phyloP scores from a whole-genome alignment of 2,888 invertebrate genomes.

The Eurytoma adleriae region DNA sequence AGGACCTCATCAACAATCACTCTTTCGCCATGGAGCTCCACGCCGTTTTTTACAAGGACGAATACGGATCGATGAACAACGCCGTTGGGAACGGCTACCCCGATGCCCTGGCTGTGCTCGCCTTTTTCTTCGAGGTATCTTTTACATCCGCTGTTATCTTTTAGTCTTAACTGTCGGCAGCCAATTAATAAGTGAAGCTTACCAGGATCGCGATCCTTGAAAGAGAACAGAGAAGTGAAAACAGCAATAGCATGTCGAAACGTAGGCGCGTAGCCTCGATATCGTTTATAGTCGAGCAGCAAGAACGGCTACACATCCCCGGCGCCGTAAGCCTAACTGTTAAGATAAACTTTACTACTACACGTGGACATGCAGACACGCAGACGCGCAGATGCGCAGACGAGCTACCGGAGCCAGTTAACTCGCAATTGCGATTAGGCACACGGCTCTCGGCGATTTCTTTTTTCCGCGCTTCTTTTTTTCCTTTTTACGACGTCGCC shows the following conservation, averaged over 20 bases:
- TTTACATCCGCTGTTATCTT: neutral
- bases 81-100: conserved; percentile 81
- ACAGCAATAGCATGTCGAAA: neutral
- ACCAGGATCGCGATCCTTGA: conserved; percentile 13
- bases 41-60: conserved; percentile 85
- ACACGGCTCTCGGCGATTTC: neutral
- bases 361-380: no score
- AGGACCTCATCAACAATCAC: conserved; percentile 84
- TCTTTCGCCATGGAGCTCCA: conserved; percentile 87
- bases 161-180: no score
- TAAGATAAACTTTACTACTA: neutral
- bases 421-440: neutral
- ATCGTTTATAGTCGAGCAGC: neutral
- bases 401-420: conserved; percentile 8
- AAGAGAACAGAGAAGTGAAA: conserved; percentile 20
- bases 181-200: no score
- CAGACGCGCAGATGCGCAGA: neutral
- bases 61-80: conserved; percentile 80
- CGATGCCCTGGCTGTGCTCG: conserved; percentile 88
- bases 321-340: neutral
- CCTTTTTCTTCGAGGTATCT: conserved; percentile 87
- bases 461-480: neutral
- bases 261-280: neutral
- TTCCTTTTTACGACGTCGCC: neutral
- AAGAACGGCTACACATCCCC: conserved; percentile 1